Evolutionary conservation across 1,140 invertebrate species (phyloP), one percentile per base, ranked within the genome.

Genomic region (Drosophila arizonae): DNA sequence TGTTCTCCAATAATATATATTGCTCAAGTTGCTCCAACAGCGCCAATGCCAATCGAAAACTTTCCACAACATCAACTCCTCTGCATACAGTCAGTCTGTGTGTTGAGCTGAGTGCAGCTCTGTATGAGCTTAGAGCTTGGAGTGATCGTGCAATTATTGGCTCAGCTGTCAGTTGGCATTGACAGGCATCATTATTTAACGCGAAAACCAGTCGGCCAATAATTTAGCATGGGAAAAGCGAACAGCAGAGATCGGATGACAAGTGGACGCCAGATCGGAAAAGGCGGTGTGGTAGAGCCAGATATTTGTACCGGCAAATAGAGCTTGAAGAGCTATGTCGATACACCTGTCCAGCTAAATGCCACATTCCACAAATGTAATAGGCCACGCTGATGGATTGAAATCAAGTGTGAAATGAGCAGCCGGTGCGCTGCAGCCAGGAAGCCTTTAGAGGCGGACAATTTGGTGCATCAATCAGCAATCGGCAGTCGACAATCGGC

Each of bases 151-250:
- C 70, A 69, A 77, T 79, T 77, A 77, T 79, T 62, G 77, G 71
- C 77, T 74, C 66, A 66, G 33, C 65, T 72, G 76, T 79, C 77
- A 51, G 21, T 43, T 66, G 61, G 24, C 63, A 65, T 65, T 78
- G 79, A 76, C 75, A 78, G 75, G 58, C 75, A 77, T 81, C 71
- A 76, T 81, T 81, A 75, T 58, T 81, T 66, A 80, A 46, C 45
- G 26, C 13, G 6, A 39, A 81, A 82, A 82, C 79, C 79, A 64
- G 79, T 81, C 61, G 61, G 48, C 30, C 17, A 64, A 66, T 77
- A 67, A 81, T 74, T 77, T 74, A 77, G 71, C 64, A 69, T 77
- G 73, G 39, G 72, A 80, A 79, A 60, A 80, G 28, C 54, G 51
- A n/a, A 45, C 46, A 48, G 21, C 55, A 11, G 55, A 24, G 60